Percentiles rank a stretch among this genome's conserved stretches.
Evolutionary conservation across 2,888 invertebrate genomes (phyloP).

Genomic region (Adela reaumurella): DNA sequence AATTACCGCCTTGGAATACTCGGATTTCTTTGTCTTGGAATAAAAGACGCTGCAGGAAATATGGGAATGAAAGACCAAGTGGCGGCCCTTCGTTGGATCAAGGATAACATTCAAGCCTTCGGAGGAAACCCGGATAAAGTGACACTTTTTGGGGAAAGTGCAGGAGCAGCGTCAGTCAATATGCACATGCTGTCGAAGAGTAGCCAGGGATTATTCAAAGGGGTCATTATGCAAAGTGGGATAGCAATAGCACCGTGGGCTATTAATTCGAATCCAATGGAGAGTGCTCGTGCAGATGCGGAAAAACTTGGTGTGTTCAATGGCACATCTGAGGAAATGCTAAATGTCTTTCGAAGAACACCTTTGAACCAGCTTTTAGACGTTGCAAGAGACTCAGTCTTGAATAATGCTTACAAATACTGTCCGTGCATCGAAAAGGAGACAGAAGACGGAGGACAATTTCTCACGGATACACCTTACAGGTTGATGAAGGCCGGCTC

Average conservation of each 20-base stretch:
- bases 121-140: neutral
- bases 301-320: neutral
- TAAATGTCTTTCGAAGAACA: slow-evolving; percentile 19
- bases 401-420: slow-evolving; percentile 4
- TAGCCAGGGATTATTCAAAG: neutral
- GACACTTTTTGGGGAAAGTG: neutral
- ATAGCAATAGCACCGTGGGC: neutral
- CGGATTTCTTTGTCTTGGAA: slow-evolving; percentile 1
- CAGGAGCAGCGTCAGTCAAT: neutral
- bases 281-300: neutral
- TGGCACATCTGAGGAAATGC: neutral
- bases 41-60: neutral
- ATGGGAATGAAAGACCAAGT: slow-evolving; percentile 2
- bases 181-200: neutral
- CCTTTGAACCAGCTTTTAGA: slow-evolving; percentile 15
- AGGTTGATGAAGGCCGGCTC: slow-evolving; percentile 25
- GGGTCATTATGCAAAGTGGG: neutral
- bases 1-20: slow-evolving; percentile 1
- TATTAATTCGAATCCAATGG: neutral
- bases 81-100: neutral
- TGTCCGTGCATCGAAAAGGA: slow-evolving; percentile 33
- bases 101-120: neutral
- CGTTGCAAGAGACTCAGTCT: slow-evolving; percentile 2
- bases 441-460: slow-evolving; percentile 19
- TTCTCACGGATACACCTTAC: slow-evolving; percentile 31